These are phyloP conservation scores for Rostratula benghalensis DNA, from an alignment of 2,113 vertebrate genomes.

Conservation along the genomic window DNA sequence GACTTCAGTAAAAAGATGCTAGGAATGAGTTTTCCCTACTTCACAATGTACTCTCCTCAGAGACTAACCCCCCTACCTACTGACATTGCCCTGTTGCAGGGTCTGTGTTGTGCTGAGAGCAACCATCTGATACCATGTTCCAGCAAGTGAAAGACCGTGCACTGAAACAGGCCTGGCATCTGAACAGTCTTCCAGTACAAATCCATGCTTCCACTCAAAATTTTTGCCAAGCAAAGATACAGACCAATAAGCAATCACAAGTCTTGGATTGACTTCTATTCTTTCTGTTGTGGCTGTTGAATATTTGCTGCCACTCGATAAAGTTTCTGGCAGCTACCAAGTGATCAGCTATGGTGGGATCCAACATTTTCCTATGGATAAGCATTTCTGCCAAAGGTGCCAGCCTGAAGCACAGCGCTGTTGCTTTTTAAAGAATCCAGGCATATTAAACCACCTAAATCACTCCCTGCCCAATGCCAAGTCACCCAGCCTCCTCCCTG, in stretches of 20 bases:
- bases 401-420: neutral
- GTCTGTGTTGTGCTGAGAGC: neutral
- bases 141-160: neutral
- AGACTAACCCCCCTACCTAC: neutral
- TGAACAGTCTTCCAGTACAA: neutral
- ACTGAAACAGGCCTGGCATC: neutral
- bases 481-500: neutral
- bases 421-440: conserved; percentile 20
- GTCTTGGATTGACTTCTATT: neutral
- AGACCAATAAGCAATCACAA: neutral
- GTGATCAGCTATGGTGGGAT: neutral
- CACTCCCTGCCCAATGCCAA: neutral
- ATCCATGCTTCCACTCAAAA: neutral
- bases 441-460: neutral
- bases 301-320: neutral
- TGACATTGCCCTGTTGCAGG: neutral
- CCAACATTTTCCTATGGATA: neutral
- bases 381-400: neutral
- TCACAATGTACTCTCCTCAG: neutral
- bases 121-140: neutral
- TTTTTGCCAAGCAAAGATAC: neutral
- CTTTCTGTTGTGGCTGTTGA: neutral
- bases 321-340: neutral
- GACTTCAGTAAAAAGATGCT: neutral
- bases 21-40: neutral